A percentile compares a stretch with the other conserved stretches of the same genome.
Conservation (phyloP, 2,888 invertebrate genomes). For the Cantharis rustica region DNA sequence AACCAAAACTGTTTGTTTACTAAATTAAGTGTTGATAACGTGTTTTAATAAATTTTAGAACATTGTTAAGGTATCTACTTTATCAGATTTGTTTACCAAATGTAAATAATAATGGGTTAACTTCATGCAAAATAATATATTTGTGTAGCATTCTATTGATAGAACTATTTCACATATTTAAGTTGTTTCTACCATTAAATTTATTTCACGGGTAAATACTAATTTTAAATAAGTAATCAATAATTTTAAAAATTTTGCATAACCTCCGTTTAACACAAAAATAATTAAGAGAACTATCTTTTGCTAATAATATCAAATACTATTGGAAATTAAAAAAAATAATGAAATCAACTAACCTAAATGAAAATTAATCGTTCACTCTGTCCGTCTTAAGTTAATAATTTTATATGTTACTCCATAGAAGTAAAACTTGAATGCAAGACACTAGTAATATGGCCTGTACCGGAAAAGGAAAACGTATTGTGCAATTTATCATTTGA, state of each 20-base stretch:
- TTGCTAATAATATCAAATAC: too few relatives aligned
- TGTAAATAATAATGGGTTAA: slow-evolving; percentile 19
- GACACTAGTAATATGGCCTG: slow-evolving; percentile 19
- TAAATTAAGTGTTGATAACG: slow-evolving; percentile 11
- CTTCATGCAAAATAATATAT: slow-evolving; percentile 13
- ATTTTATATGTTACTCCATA: slow-evolving; percentile 12
- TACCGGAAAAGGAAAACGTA: slow-evolving; percentile 36
- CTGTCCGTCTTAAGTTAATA: slow-evolving; percentile 5
- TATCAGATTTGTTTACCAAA: slow-evolving; percentile 15
- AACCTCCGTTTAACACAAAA: too few relatives aligned
- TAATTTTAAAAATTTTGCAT: slow-evolving; percentile 4
- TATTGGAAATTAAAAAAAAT: too few relatives aligned
- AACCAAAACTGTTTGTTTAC: slow-evolving; percentile 13
- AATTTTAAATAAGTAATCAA: not conserved
- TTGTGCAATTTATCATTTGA: slow-evolving; percentile 44
- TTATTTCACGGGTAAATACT: not conserved
- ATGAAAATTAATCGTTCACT: not conserved
- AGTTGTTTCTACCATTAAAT: not conserved
- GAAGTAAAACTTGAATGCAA: slow-evolving; percentile 16
- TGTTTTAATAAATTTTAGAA: slow-evolving; percentile 17
- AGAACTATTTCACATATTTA: slow-evolving; percentile 9
- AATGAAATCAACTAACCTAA: too few relatives aligned
- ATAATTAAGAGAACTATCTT: too few relatives aligned
- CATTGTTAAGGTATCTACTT: slow-evolving; percentile 19
- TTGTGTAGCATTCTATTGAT: slow-evolving; percentile 3